Conservation (phyloP, 2,888 invertebrate species). For the Chalcis sispes region DNA sequence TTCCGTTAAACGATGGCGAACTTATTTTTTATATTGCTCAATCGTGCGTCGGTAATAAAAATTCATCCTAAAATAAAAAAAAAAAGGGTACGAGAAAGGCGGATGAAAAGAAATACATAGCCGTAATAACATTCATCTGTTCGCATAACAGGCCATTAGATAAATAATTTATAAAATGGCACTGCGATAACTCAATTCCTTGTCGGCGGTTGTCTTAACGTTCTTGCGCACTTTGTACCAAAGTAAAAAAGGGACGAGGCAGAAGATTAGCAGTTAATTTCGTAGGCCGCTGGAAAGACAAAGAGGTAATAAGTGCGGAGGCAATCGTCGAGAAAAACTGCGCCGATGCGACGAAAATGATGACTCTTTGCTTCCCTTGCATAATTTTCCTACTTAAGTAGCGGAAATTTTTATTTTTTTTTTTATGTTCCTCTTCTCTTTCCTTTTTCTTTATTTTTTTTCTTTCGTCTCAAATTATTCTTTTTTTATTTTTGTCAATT, state of each 20-base stretch:
- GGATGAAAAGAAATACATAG: not conserved
- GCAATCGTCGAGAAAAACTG: conserved; percentile 39
- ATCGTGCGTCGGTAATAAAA: not conserved
- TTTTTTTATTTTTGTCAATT: not conserved
- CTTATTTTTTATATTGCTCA: not conserved
- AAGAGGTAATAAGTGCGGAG: no score
- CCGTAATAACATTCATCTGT: not conserved
- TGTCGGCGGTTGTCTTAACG: no score
- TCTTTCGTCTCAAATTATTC: not conserved
- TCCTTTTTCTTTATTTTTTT: conserved; percentile 4
- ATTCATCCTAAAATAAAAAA: not conserved
- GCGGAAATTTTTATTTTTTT: conserved; percentile 22
- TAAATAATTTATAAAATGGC: conserved; percentile 37
- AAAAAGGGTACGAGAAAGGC: no score
- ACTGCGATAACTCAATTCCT: conserved; percentile 9
- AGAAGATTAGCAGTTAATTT: conserved; percentile 44
- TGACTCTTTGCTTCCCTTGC: not conserved
- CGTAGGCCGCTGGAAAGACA: conserved; percentile 36
- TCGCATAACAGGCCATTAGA: conserved; percentile 3
- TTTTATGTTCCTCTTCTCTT: not conserved
- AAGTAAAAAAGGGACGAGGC: not conserved
- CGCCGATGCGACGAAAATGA: conserved; percentile 1
- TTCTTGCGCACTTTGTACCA: not conserved
- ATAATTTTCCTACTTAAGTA: not conserved
- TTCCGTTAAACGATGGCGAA: no score